Evolutionary conservation across 2,888 invertebrate genomes (phyloP), one percentile per base, ranked within the genome.

Genomic region (Dioctria linearis): DNA sequence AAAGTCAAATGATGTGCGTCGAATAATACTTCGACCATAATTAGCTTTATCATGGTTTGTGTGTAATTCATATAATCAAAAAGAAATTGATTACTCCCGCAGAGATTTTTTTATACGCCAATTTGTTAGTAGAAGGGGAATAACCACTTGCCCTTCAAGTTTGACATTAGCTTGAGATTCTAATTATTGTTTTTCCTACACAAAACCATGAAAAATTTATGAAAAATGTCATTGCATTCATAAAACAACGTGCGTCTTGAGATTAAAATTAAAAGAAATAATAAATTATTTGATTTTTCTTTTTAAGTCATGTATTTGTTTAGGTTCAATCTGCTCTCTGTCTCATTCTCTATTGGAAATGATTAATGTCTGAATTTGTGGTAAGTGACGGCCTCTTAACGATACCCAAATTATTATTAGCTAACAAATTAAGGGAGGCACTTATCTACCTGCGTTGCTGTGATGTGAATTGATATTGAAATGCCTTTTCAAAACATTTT

Each of bases 11-110:
- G 0, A 25, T 69, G 37, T 39, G 25, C 39, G 4, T 13, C 37
- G 39, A 25, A 9, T 37, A 54, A 40, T 11, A 59, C 59, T 42
- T 42, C 39, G 13, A 25, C 42, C 40, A 57, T 73, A 73, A 73
- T 73, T 73, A 51, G 57, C 59, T 73, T 71, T 71, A 71, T 71
- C 71, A 71, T 51, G 71, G 54, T 9, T 6, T 57, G 43, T 5
- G 59, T 73, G 37, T 57, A 57, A 40, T 57, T 73, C 39, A 40
- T 73, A 42, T 73, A 59, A 42, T 59, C 59, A 40, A 43, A 75
- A 75, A 59, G 59, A 76, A 76, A 63, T 76, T 76, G 76, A 76
- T 76, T 76, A 76, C 49, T 46, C 66, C 66, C 42, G 76, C 42
- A n/a, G 76, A 49, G 76, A 76, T 13, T 63, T 11, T 13, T 76